Conservation (phyloP, 2,888 invertebrate species). For the Eurytoma adleriae region DNA sequence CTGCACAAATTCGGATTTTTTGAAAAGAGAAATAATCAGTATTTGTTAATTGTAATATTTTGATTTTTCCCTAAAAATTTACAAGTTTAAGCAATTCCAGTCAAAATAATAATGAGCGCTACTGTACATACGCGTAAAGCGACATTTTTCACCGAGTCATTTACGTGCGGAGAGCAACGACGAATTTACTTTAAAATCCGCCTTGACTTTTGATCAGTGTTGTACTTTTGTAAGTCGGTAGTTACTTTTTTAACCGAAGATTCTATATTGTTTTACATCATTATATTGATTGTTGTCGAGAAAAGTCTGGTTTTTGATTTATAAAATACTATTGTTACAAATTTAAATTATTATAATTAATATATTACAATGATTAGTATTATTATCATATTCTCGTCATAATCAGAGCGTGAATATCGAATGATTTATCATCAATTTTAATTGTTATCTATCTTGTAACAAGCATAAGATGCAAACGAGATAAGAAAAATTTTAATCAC, state of each 20-base stretch:
- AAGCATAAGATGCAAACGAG: constrained; percentile 58
- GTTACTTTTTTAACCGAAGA: constrained; percentile 53
- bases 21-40: too few species aligned
- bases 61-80: neutral
- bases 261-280: constrained; percentile 56
- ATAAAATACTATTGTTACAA: constrained; percentile 56
- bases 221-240: constrained; percentile 43
- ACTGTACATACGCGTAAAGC: constrained; percentile 56
- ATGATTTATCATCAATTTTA: constrained; percentile 45
- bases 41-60: too few species aligned
- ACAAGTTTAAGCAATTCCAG: constrained; percentile 42
- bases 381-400: constrained; percentile 25
- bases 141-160: constrained; percentile 55
- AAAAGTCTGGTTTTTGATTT: constrained; percentile 55
- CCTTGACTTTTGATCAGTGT: constrained; percentile 43
- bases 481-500: constrained; percentile 56
- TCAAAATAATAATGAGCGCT: constrained; percentile 54
- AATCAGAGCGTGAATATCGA: constrained; percentile 38
- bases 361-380: constrained; percentile 49
- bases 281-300: constrained; percentile 51
- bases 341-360: constrained; percentile 56
- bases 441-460: constrained; percentile 57
- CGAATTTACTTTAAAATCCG: constrained; percentile 52
- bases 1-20: too few species aligned
- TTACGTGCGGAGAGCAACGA: constrained; percentile 56